Evolutionary conservation across 2,797 vertebrate genomes (phyloP), one percentile per base, ranked within the genome.

Genomic region (Tolypeutes matacus): DNA sequence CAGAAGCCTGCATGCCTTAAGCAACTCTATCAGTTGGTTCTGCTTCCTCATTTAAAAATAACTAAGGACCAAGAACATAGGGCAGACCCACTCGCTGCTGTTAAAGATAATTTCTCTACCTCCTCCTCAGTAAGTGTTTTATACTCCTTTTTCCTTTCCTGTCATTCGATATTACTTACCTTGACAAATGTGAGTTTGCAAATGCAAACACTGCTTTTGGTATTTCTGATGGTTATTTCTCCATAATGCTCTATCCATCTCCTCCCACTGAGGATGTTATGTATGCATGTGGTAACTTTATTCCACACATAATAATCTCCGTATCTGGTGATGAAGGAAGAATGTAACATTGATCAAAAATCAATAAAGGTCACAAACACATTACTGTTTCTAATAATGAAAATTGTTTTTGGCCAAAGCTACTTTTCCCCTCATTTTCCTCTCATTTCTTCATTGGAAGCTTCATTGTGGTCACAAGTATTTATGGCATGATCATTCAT

Each of bases 151-250:
- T 62, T 72, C 17, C 65, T 67, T 94, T 85, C 58, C n/a, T 72
- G 0, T 42, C 73, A 25, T 27, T 56, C 12, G 39, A 64, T 12
- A 70, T 73, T 87, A 31, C 36, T 97, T 98, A 99, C 99, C 99
- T 99, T 99, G 95, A 99, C 97, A 94, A 99, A 99, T n/a, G 99
- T 99, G 80, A 99, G 99, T 97, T 99, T 99, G 98, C 99, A 99
- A 98, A 99, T 99, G 97, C 99, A 99, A 93, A 98, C 97, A 90
- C 99, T 99, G 98, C 98, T 99, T 98, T 99, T 99, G 94, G 98
- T 99, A 98, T 99, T 99, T 97, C 99, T 99, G 97, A 99, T 99
- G 77, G 99, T 99, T 97, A 99, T 98, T 98, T 99, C 99, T 88
- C 99, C 99, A 5, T 99, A 99, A 98, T 99, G 99, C 86, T 99